Evolutionary conservation across 2,797 vertebrate species (phyloP).

Genomic region (Phataginus tetradactyla): DNA sequence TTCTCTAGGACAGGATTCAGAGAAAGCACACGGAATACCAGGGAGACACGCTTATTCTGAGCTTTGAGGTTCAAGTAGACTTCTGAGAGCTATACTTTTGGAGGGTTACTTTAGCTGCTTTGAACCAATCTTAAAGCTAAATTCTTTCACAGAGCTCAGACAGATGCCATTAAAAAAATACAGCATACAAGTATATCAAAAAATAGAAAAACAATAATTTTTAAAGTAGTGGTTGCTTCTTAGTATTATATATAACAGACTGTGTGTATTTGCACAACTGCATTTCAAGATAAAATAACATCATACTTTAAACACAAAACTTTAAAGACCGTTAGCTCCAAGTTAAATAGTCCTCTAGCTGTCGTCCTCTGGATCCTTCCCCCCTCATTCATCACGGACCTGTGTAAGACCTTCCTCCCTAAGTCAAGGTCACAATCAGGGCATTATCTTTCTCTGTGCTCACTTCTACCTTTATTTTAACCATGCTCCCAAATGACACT

Average conservation of each 20-base stretch:
- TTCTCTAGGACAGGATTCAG: neutral
- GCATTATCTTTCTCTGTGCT: neutral
- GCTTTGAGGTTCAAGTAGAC: neutral
- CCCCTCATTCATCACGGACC: accelerated
- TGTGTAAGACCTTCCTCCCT: neutral
- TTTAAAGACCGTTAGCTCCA: neutral
- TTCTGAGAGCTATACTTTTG: neutral
- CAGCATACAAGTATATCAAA: neutral
- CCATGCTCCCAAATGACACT: neutral
- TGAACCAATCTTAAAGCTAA: neutral
- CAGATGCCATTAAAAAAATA: neutral
- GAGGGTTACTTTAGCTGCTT: neutral
- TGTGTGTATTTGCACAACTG: neutral
- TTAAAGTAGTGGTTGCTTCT: neutral
- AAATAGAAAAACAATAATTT: neutral
- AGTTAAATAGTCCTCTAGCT: neutral
- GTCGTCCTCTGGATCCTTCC: neutral
- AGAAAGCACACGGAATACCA: neutral
- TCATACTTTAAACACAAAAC: neutral
- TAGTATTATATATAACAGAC: neutral
- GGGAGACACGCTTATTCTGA: neutral
- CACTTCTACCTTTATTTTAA: neutral
- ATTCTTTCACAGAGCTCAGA: neutral
- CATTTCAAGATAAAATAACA: neutral
- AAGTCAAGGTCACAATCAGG: neutral